Evolutionary conservation across 2,888 invertebrate genomes (phyloP).

Genomic region (Drosophila paucipuncta): DNA sequence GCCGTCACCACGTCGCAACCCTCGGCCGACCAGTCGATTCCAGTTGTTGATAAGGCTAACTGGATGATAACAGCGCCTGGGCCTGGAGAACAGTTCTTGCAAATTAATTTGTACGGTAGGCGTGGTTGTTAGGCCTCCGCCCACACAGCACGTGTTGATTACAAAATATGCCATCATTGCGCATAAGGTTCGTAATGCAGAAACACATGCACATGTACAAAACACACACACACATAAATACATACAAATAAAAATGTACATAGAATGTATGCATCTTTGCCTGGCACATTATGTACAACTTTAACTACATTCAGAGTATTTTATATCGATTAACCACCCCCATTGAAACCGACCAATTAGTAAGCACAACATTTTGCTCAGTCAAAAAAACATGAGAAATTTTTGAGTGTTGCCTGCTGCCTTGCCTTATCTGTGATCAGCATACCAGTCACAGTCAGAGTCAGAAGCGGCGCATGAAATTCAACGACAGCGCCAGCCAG

Average conservation of each 20-base stretch:
- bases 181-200: conserved; percentile 45
- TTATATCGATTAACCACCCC: conserved; percentile 17
- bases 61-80: conserved; percentile 61
- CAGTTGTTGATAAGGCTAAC: conserved; percentile 60
- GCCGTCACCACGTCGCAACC: conserved; percentile 61
- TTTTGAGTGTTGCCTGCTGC: conserved; percentile 11
- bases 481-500: conserved; percentile 44
- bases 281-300: conserved; percentile 12
- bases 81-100: conserved; percentile 64
- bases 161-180: conserved; percentile 64
- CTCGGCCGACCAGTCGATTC: conserved; percentile 54
- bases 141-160: conserved; percentile 71
- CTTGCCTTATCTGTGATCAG: conserved; percentile 45
- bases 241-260: background rate
- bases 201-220: background rate
- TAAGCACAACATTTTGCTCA: conserved; percentile 18
- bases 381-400: conserved; percentile 31
- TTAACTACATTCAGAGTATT: conserved; percentile 3
- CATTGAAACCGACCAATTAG: conserved; percentile 12
- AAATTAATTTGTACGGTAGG: conserved; percentile 77
- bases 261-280: conserved; percentile 1
- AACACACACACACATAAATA: background rate
- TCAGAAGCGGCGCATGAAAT: conserved; percentile 23
- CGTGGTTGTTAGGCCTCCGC: conserved; percentile 80
- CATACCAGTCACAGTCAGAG: conserved; percentile 27